A percentile compares a stretch with the other conserved stretches of the same genome.
Evolutionary conservation across 2,888 invertebrate species (phyloP).

Genomic region (Noctua janthe): DNA sequence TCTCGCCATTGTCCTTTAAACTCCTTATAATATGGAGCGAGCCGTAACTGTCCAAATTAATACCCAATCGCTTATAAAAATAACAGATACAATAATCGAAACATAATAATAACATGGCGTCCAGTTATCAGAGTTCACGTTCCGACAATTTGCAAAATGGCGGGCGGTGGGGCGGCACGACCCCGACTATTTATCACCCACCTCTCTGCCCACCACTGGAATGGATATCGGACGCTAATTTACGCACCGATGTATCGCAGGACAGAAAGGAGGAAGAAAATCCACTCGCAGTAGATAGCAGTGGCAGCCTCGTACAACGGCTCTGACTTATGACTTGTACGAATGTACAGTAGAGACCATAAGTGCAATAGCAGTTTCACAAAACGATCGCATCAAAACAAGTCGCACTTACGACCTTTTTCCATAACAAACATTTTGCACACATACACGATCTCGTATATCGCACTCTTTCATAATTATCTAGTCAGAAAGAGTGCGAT

Average conservation of each 20-base stretch:
- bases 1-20: neutral
- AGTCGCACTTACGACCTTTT: too few relatives aligned
- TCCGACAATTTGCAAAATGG: slow-evolving; percentile 73
- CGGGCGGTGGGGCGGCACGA: slow-evolving; percentile 58
- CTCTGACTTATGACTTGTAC: neutral
- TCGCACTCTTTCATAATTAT: too few relatives aligned
- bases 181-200: slow-evolving; percentile 68
- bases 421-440: too few relatives aligned
- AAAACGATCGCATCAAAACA: too few relatives aligned
- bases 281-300: neutral
- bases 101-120: slow-evolving; percentile 51
- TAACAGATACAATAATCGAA: slow-evolving; percentile 36
- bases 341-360: too few relatives aligned
- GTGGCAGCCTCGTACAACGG: neutral
- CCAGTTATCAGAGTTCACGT: slow-evolving; percentile 61
- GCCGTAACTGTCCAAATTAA: slow-evolving; percentile 9
- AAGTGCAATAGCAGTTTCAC: too few relatives aligned
- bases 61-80: neutral
- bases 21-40: neutral
- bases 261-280: slow-evolving; percentile 16
- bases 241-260: slow-evolving; percentile 48
- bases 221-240: slow-evolving; percentile 66
- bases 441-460: too few relatives aligned
- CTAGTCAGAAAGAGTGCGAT: too few relatives aligned
- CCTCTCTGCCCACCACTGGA: slow-evolving; percentile 50